Percentiles rank a stretch among this genome's conserved stretches.
phyloP scores from a whole-genome alignment of 2,888 invertebrate species.

The Sepioteuthis lessoniana region DNA sequence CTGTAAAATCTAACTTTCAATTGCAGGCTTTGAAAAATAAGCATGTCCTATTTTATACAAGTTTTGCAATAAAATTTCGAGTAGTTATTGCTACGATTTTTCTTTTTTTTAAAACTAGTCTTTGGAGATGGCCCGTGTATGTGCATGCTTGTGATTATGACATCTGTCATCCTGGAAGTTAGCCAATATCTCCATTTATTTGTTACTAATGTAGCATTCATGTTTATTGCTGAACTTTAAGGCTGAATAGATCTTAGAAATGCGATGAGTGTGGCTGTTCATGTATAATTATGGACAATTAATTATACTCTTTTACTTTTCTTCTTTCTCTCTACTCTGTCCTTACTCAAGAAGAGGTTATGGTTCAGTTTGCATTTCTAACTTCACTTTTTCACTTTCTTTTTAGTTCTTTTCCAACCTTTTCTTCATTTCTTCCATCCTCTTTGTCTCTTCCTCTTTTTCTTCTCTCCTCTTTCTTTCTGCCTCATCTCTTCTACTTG shows the following conservation, averaged over 20 bases:
- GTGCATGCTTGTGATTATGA: neutral
- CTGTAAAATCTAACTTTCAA: neutral
- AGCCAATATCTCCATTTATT: conserved; percentile 21
- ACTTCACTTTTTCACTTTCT: neutral
- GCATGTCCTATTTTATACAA: neutral
- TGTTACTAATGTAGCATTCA: neutral
- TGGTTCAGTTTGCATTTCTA: neutral
- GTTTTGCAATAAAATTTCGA: neutral
- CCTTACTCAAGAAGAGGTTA: neutral
- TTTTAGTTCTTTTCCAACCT: neutral
- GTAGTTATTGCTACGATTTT: neutral
- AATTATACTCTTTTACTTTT: neutral
- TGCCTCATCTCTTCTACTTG: neutral
- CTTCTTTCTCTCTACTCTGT: neutral
- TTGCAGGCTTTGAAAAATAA: neutral
- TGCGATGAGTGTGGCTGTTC: conserved; percentile 20
- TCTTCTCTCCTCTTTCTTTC: neutral
- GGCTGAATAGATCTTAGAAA: neutral
- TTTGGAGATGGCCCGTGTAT: neutral
- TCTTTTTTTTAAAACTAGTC: neutral
- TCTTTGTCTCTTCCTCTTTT: neutral
- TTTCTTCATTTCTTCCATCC: neutral
- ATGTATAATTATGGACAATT: neutral
- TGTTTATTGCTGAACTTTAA: neutral
- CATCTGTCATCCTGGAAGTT: neutral